Evolutionary conservation across 2,113 vertebrate genomes (phyloP), one percentile per base, ranked within the genome.

Genomic region (Odontesthes bonariensis): DNA sequence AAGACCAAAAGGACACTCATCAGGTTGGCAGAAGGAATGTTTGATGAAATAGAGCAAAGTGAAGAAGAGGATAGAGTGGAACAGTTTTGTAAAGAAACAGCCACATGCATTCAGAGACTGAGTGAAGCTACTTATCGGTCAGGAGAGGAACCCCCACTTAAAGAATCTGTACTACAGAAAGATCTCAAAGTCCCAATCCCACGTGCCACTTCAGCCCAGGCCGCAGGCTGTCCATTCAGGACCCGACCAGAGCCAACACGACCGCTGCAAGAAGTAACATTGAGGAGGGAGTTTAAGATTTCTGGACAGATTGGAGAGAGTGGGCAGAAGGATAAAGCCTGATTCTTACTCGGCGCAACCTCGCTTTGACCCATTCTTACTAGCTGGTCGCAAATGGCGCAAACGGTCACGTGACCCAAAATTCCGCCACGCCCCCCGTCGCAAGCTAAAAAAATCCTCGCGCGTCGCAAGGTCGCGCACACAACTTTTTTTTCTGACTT

Each of bases 271-370:
- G 55, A 75, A 54, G 62, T 67, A n/a, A 59, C 46, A 17, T 1
- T 75, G 44, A 66, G 46, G 20, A 75, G 63, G n/a, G 73, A 75
- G 22, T 67, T 75, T 32, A 67, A 59, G 31, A 60, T 46, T 12
- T 75, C 16, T 52, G 63, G 63, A 4, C 55, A 67, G 33, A 59
- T 60, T 42, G 73, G 63, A 60, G 63, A 42, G 23, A 2, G 3
- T 42, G 59, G 59, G 1, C 49, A 73, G 27, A 73, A 44, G 9
- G 49, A 73, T 16, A 54, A n/a, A n/a, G n/a, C n/a, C n/a, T n/a
- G n/a, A n/a, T n/a, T n/a, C n/a, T n/a, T n/a, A n/a, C n/a, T n/a
- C n/a, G n/a, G n/a, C n/a, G n/a, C n/a, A n/a, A n/a, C n/a, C n/a
- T n/a, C n/a, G n/a, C n/a, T n/a, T n/a, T n/a, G n/a, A n/a, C n/a